A percentile compares a stretch with the other conserved stretches of the same genome.
These are phyloP conservation scores for Macrosiphum euphorbiae DNA, from an alignment of 2,888 invertebrate genomes.

Conservation along the genomic window DNA sequence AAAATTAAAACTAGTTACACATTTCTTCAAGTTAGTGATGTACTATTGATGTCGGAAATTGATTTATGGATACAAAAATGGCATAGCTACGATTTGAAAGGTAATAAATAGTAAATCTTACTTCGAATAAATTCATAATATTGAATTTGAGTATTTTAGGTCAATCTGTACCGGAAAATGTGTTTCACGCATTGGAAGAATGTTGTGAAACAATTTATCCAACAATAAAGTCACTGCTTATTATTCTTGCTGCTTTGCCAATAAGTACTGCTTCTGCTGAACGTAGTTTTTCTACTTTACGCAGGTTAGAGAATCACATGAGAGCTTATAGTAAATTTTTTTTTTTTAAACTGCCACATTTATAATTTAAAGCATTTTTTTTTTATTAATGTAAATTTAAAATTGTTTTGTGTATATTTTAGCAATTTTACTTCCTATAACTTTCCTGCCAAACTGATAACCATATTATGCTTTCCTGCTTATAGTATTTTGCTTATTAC, in stretches of 20 bases:
- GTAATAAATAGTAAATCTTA: background rate
- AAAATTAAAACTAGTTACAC: conserved; percentile 1
- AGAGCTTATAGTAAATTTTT: too few species aligned
- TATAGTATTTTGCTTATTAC: too few species aligned
- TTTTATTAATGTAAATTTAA: too few species aligned
- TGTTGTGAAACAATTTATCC: conserved; percentile 31
- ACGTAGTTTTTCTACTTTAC: too few species aligned
- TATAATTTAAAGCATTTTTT: too few species aligned
- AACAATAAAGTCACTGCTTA: background rate
- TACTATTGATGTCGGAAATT: background rate
- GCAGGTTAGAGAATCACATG: too few species aligned
- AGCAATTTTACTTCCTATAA: too few species aligned
- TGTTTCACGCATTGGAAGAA: background rate
- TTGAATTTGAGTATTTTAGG: conserved; percentile 10
- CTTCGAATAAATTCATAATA: conserved; percentile 14
- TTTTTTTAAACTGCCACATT: too few species aligned
- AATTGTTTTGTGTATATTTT: too few species aligned
- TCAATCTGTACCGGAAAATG: background rate
- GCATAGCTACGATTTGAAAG: background rate
- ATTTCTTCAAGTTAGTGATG: conserved; percentile 11
- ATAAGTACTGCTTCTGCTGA: background rate
- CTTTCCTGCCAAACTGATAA: too few species aligned
- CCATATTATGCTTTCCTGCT: too few species aligned
- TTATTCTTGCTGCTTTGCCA: background rate
- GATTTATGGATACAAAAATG: conserved; percentile 11